A percentile compares a stretch with the other conserved stretches of the same genome.
phyloP scores from a whole-genome alignment of 2,888 invertebrate species.

The Yponomeuta plumbellus region DNA sequence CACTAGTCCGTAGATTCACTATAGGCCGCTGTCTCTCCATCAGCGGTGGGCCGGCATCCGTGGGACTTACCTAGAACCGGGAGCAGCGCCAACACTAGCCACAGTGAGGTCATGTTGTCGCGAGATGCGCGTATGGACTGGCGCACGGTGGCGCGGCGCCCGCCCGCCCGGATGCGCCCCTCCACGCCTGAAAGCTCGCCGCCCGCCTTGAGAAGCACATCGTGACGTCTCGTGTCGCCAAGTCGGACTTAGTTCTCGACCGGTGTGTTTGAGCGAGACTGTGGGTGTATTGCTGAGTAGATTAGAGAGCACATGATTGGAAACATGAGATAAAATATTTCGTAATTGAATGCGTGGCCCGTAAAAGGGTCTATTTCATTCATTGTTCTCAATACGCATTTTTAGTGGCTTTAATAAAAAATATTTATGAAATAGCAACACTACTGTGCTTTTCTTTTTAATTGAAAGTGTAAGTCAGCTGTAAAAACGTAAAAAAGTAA shows the following conservation, averaged over 20 bases:
- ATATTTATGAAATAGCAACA: too few relatives aligned
- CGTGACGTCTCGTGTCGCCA: background rate
- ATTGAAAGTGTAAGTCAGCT: too few relatives aligned
- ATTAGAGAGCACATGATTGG: too few relatives aligned
- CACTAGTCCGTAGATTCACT: background rate
- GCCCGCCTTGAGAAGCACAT: slow-evolving; percentile 40
- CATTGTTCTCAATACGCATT: too few relatives aligned
- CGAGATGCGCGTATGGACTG: slow-evolving; percentile 66
- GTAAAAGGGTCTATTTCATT: too few relatives aligned
- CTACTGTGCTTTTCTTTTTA: too few relatives aligned
- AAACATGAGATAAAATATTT: too few relatives aligned
- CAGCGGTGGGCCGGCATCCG: background rate
- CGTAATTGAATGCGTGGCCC: too few relatives aligned
- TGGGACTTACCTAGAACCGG: slow-evolving; percentile 67
- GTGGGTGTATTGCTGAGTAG: background rate
- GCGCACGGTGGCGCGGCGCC: slow-evolving; percentile 22
- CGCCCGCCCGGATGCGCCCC: slow-evolving; percentile 42
- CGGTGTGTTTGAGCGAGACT: slow-evolving; percentile 18
- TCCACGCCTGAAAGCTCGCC: slow-evolving; percentile 48
- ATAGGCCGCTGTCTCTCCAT: background rate
- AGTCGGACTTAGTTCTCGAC: slow-evolving; percentile 21
- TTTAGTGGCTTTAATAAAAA: too few relatives aligned
- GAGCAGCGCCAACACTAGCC: slow-evolving; percentile 68
- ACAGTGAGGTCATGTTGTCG: slow-evolving; percentile 70
- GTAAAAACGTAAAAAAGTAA: too few relatives aligned